These are phyloP conservation scores for Teleiodes luculella DNA, from an alignment of 2,888 invertebrate genomes.

Conservation along the genomic window DNA sequence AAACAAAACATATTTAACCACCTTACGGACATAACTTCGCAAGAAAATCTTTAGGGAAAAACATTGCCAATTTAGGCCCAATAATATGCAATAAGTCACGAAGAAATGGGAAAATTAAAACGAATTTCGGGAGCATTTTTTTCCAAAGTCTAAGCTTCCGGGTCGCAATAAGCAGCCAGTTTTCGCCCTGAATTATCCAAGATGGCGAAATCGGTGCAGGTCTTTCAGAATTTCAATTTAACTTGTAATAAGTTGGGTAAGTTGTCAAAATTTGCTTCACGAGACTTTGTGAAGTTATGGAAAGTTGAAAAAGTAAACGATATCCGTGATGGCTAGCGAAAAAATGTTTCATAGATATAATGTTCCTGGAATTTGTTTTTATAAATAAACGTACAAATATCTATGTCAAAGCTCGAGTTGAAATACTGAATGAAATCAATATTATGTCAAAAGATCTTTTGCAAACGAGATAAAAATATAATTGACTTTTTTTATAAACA, in stretches of 20 bases:
- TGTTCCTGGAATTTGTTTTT: too few species aligned
- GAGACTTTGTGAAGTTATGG: constrained; percentile 29
- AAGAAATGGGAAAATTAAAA: constrained; percentile 25
- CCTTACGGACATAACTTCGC: background rate
- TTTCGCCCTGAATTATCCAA: constrained; percentile 37
- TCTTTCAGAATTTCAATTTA: constrained; percentile 65
- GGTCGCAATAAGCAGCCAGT: constrained; percentile 28
- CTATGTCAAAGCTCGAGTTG: too few species aligned
- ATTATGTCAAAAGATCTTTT: too few species aligned
- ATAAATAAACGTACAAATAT: too few species aligned
- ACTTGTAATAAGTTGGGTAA: constrained; percentile 63
- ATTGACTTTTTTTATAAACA: too few species aligned
- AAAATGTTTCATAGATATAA: too few species aligned
- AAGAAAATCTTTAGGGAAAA: background rate
- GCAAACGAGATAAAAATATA: too few species aligned
- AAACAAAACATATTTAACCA: too few species aligned
- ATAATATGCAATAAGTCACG: constrained; percentile 1
- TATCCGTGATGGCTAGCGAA: background rate
- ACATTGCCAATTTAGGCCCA: background rate
- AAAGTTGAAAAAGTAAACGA: background rate
- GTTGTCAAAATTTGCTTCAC: constrained; percentile 53
- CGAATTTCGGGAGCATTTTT: constrained; percentile 30
- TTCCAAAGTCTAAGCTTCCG: constrained; percentile 24
- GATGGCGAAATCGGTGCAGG: constrained; percentile 37
- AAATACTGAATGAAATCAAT: too few species aligned